These are phyloP conservation scores for Bellardia bayeri DNA, from an alignment of 2,888 invertebrate genomes.

Conservation along the genomic window DNA sequence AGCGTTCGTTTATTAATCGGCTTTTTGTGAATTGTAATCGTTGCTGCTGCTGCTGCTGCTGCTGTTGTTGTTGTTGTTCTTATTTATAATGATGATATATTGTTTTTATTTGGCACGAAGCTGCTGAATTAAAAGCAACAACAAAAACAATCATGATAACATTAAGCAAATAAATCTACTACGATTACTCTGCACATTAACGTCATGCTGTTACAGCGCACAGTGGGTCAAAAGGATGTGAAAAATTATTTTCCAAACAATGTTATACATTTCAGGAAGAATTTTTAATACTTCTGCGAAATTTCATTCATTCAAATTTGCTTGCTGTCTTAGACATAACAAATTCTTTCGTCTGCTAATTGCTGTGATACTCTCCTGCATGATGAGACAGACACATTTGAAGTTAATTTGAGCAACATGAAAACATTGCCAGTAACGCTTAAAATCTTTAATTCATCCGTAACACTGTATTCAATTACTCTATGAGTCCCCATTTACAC, in stretches of 20 bases:
- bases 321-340: too few relatives aligned
- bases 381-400: too few relatives aligned
- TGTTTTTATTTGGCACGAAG: slow-evolving; percentile 51
- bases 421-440: too few relatives aligned
- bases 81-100: slow-evolving; percentile 54
- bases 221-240: slow-evolving; percentile 22
- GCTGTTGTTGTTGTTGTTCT: slow-evolving; percentile 23
- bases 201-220: slow-evolving; percentile 60
- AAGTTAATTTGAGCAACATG: too few relatives aligned
- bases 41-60: too few relatives aligned
- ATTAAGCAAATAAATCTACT: slow-evolving; percentile 47
- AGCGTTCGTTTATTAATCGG: slow-evolving; percentile 59
- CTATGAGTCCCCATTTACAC: too few relatives aligned
- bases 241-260: background rate
- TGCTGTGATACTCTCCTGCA: too few relatives aligned
- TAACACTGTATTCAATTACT: too few relatives aligned
- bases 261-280: background rate
- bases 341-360: too few relatives aligned
- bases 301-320: too few relatives aligned
- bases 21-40: slow-evolving; percentile 13
- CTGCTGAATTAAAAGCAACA: slow-evolving; percentile 53
- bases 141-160: slow-evolving; percentile 41
- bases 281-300: too few relatives aligned
- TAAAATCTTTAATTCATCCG: too few relatives aligned
- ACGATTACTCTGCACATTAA: slow-evolving; percentile 46